Conservation (phyloP, 2,797 vertebrate genomes). For the Ibycter americanus region DNA sequence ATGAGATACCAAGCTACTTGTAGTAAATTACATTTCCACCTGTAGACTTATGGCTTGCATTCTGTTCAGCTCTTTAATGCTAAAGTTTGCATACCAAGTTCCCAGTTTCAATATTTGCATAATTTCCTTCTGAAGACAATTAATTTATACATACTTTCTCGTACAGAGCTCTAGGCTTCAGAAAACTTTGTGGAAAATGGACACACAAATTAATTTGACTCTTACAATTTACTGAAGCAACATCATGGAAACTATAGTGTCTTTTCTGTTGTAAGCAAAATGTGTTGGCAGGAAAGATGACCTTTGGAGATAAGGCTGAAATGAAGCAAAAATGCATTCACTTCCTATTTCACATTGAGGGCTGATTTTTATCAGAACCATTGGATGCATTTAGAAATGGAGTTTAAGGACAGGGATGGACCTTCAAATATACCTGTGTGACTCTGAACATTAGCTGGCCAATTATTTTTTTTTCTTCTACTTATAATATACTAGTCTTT, state of each 20-base stretch:
- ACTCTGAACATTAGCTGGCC: background rate
- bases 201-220: slow-evolving; percentile 49
- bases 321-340: slow-evolving; percentile 63
- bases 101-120: background rate
- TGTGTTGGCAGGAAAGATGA: slow-evolving; percentile 58
- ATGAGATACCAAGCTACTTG: background rate
- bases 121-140: slow-evolving; percentile 6
- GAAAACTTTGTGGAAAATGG: background rate
- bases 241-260: slow-evolving; percentile 22
- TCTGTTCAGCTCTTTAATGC: background rate
- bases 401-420: slow-evolving; percentile 12
- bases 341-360: slow-evolving; percentile 51
- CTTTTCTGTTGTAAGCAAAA: slow-evolving; percentile 60
- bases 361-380: slow-evolving; percentile 73
- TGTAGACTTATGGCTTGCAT: background rate
- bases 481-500: background rate
- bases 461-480: slow-evolving; percentile 9
- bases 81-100: background rate
- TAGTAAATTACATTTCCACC: background rate
- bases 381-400: slow-evolving; percentile 60
- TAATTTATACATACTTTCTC: background rate
- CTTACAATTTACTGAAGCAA: slow-evolving; percentile 36
- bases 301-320: slow-evolving; percentile 72
- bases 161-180: background rate
- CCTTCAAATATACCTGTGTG: slow-evolving; percentile 24